Evolutionary conservation across 1,140 invertebrate genomes (phyloP).

Genomic region (Drosophila erecta): DNA sequence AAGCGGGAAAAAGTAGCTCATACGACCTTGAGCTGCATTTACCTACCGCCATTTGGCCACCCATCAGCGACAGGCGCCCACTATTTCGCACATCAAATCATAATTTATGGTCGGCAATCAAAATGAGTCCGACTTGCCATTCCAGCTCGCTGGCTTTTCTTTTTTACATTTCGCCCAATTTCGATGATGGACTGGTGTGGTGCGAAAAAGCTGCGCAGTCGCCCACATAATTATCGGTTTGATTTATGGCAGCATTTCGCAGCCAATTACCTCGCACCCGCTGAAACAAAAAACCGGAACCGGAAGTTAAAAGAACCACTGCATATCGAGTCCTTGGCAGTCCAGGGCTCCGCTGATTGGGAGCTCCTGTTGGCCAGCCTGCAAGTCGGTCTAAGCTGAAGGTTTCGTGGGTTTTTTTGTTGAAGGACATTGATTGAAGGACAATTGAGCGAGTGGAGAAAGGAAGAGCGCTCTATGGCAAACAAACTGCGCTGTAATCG

Average conservation of each 20-base stretch:
- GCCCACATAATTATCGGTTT: constrained; percentile 81
- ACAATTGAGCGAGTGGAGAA: too few relatives aligned
- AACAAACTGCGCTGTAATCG: too few relatives aligned
- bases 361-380: too few relatives aligned
- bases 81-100: constrained; percentile 78
- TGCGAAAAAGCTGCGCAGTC: constrained; percentile 61
- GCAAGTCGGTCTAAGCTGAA: too few relatives aligned
- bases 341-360: background rate
- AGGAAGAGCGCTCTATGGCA: too few relatives aligned
- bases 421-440: too few relatives aligned
- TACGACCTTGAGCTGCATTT: constrained; percentile 50
- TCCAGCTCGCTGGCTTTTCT: too few relatives aligned
- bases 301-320: constrained; percentile 32
- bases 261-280: constrained; percentile 74
- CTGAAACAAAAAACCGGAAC: constrained; percentile 28
- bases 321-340: background rate
- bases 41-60: constrained; percentile 8
- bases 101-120: constrained; percentile 74
- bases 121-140: constrained; percentile 19
- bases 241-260: constrained; percentile 80
- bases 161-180: constrained; percentile 5
- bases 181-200: constrained; percentile 21
- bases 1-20: background rate
- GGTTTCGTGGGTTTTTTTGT: too few relatives aligned
- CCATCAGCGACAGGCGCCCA: constrained; percentile 18